A percentile compares a stretch with the other conserved stretches of the same genome.
phyloP scores from a whole-genome alignment of 2,888 invertebrate species.

The Gortyna flavago region DNA sequence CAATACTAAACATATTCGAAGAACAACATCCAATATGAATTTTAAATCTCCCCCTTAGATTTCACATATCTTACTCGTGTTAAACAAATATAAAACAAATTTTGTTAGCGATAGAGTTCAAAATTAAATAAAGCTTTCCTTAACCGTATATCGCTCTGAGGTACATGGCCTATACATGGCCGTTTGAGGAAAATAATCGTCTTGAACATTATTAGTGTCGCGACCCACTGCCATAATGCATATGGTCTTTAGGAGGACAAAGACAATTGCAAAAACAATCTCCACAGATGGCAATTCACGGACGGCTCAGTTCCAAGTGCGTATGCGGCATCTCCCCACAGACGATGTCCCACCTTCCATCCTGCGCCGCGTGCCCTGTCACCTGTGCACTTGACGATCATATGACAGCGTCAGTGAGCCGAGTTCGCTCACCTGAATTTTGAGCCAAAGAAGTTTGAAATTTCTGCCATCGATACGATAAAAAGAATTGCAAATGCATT shows the following conservation, averaged over 20 bases:
- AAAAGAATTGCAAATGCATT: constrained; percentile 4
- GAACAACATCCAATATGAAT: constrained; percentile 41
- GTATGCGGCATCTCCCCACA: background rate
- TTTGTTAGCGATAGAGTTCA: background rate
- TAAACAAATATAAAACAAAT: constrained; percentile 11
- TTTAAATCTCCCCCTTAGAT: constrained; percentile 31
- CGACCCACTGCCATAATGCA: constrained; percentile 38
- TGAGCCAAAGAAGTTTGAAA: background rate
- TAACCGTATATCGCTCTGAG: constrained; percentile 41
- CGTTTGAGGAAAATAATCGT: constrained; percentile 39
- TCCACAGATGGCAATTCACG: background rate
- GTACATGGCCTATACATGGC: constrained; percentile 41
- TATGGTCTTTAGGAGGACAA: constrained; percentile 10
- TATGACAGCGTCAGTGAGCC: background rate
- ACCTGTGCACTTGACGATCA: no score
- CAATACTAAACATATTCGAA: constrained; percentile 40
- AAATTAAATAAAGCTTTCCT: background rate
- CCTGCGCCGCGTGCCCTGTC: background rate
- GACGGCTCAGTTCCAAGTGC: background rate
- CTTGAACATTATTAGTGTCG: constrained; percentile 47
- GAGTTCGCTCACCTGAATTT: background rate
- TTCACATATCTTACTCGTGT: background rate
- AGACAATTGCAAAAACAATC: background rate
- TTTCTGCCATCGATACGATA: background rate
- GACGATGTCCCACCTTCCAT: background rate